Evolutionary conservation across 2,797 vertebrate genomes (phyloP).

Genomic region (Gobio occitaniae): DNA sequence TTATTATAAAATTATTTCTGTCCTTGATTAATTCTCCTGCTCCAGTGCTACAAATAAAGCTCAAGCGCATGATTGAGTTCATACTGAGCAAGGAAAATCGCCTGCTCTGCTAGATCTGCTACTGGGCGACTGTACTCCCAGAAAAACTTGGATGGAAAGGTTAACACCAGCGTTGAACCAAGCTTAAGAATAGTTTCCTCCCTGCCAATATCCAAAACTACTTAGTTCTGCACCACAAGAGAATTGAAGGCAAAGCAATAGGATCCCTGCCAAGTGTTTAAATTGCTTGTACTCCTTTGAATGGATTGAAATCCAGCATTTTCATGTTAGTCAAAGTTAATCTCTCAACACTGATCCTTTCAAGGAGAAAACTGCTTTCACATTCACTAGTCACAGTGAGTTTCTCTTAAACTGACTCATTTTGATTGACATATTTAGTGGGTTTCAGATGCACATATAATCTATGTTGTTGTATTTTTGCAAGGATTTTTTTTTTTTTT

Average conservation of each 20-base stretch:
- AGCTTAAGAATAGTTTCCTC: not conserved
- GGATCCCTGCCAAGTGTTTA: conserved; percentile 19
- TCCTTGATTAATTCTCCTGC: not conserved
- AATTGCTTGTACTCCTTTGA: conserved; percentile 26
- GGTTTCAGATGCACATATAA: not conserved
- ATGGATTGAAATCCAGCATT: not conserved
- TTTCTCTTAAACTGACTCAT: not conserved
- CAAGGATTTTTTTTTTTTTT: not conserved
- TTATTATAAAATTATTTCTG: not conserved
- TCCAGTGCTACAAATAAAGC: not conserved
- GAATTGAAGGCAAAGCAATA: conserved; percentile 2
- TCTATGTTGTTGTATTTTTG: not conserved
- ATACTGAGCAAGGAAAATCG: not conserved
- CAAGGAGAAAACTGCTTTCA: conserved; percentile 13
- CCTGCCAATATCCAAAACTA: conserved; percentile 19
- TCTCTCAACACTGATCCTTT: conserved; percentile 18
- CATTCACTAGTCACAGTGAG: not conserved
- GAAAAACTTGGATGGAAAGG: conserved; percentile 6
- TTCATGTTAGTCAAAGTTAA: conserved; percentile 23
- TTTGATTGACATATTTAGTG: not conserved
- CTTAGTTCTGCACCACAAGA: conserved; percentile 32
- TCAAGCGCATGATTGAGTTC: not conserved
- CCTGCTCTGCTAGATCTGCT: not conserved
- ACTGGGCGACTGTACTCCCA: not conserved
- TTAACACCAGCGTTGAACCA: not conserved